Evolutionary conservation across 1,140 invertebrate species (phyloP).

Genomic region (Octopus bimaculoides): DNA sequence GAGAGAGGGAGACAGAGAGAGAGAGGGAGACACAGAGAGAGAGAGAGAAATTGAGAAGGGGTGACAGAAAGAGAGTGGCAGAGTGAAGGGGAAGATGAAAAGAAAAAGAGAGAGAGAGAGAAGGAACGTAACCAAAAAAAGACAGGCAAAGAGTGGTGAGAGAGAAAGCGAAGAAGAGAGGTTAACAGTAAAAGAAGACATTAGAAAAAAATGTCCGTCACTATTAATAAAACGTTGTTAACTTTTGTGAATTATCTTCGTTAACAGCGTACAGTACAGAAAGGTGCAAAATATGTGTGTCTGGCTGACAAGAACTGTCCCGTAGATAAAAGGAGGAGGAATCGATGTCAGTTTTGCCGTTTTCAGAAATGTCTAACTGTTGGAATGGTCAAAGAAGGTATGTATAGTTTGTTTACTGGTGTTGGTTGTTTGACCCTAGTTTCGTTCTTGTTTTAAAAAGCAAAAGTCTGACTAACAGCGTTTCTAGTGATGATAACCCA

Average conservation of each 20-base stretch:
- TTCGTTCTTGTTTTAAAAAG: no score
- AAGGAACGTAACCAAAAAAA: no score
- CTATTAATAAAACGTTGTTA: background rate
- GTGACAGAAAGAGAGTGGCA: no score
- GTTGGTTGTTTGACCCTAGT: no score
- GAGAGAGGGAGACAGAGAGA: no score
- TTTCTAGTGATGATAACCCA: no score
- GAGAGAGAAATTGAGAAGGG: no score
- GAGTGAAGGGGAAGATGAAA: background rate
- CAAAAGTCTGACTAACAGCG: no score
- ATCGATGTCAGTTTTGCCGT: slow-evolving; percentile 96
- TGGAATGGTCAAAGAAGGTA: slow-evolving; percentile 96
- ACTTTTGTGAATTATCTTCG: slow-evolving; percentile 25
- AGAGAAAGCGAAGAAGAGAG: background rate
- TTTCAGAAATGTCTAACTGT: slow-evolving; percentile 98
- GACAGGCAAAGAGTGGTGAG: background rate
- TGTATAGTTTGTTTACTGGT: background rate
- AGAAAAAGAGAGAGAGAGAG: background rate
- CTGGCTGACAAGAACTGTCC: slow-evolving; percentile 96
- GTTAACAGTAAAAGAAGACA: background rate
- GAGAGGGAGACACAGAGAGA: background rate
- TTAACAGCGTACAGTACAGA: slow-evolving; percentile 86
- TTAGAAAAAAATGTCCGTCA: background rate
- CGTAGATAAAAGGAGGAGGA: slow-evolving; percentile 95
- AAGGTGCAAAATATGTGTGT: slow-evolving; percentile 98